Evolutionary conservation across 1,140 invertebrate genomes (phyloP).

Genomic region (Trichomalopsis sarcophagae): DNA sequence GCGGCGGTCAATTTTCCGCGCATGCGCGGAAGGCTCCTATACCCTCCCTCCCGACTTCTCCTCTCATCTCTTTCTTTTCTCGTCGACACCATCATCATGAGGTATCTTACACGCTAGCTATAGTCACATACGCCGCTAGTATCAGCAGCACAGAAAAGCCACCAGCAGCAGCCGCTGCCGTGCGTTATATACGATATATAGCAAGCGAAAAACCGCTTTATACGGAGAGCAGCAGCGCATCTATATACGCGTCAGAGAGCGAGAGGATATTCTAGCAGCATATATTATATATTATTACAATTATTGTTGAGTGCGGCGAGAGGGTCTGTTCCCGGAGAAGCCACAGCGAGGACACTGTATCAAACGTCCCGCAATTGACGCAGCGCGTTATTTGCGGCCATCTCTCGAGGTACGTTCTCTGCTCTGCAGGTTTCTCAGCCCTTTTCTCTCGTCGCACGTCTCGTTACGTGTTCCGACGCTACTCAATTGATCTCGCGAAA

Average conservation of each 20-base stretch:
- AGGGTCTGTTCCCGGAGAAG: not conserved
- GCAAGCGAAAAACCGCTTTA: not conserved
- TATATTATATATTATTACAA: not conserved
- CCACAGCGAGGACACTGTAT: not conserved
- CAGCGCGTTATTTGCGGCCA: slow-evolving; percentile 13
- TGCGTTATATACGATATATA: not conserved
- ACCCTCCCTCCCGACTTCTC: not conserved
- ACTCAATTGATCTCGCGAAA: too few species aligned
- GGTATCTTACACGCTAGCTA: not conserved
- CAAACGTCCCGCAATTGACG: not conserved
- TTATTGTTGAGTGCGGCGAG: not conserved
- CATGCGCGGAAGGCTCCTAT: not conserved
- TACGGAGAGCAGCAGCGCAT: not conserved
- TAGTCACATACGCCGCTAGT: not conserved
- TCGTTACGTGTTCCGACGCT: not conserved
- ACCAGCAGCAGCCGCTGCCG: not conserved
- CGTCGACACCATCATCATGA: not conserved
- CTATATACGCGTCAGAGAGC: too few species aligned
- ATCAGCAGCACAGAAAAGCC: not conserved
- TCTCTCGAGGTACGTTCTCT: not conserved
- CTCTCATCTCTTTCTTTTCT: not conserved
- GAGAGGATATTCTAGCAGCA: not conserved
- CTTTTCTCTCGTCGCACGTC: not conserved
- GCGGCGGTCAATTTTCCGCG: not conserved
- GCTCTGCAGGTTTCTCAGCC: not conserved